Conservation (phyloP, 1,140 invertebrate genomes). For the Pygmarrhopalites habei region DNA sequence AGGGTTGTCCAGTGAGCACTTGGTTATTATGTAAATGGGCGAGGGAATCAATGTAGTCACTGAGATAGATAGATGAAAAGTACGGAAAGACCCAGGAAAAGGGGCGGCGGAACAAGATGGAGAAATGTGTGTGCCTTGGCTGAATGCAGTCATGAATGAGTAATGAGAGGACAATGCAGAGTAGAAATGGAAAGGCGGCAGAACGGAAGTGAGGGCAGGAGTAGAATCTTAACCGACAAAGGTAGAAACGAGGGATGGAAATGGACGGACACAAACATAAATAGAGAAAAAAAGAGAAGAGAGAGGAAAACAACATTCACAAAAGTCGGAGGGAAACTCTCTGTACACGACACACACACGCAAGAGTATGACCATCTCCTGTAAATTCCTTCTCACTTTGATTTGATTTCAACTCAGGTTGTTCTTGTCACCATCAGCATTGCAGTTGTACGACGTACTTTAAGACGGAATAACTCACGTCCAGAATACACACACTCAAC, state of each 20-base stretch:
- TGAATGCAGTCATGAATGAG: constrained; percentile 14
- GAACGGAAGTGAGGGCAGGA: background rate
- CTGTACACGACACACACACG: too few relatives aligned
- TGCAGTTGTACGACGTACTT: too few relatives aligned
- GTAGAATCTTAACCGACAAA: background rate
- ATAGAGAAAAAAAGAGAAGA: too few relatives aligned
- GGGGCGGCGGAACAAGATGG: background rate
- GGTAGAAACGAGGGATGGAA: background rate
- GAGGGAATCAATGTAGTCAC: too few relatives aligned
- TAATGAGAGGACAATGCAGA: constrained; percentile 14
- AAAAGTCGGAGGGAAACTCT: background rate
- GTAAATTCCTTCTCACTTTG: too few relatives aligned
- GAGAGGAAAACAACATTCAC: background rate
- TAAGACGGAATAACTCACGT: too few relatives aligned
- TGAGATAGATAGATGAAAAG: background rate
- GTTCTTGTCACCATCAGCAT: too few relatives aligned
- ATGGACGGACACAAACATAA: background rate
- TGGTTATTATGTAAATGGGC: too few relatives aligned
- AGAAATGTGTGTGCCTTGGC: background rate
- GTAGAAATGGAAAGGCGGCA: background rate
- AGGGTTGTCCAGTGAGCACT: too few relatives aligned
- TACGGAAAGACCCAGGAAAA: background rate
- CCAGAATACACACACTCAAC: too few relatives aligned
- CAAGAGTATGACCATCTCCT: too few relatives aligned
- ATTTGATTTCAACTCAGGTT: too few relatives aligned